Base-by-base conservation (phyloP, 2,797 vertebrate species). In the Tokudaia muenninki region DNA sequence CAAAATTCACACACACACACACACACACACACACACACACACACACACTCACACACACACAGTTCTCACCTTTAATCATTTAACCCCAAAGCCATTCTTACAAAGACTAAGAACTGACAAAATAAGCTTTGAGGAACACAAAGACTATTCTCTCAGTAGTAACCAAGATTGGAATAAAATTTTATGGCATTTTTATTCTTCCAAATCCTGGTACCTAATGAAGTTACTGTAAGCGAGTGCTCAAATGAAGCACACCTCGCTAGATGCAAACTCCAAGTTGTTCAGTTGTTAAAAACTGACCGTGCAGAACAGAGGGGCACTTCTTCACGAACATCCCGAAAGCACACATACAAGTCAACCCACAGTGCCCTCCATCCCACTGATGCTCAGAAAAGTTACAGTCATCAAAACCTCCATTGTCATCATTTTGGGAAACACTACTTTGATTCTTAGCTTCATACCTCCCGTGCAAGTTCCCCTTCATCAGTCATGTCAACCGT, bases 401-500 rank as follows among this genome's bases (percentile, higher is more conserved):
- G 44, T 86, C 95, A 94, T 37, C 92, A 67, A 84, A 96, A 81
- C 63, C 72, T 79, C 59, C 86, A 13, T 88, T 97, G 57, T 87
- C 57, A 61, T 55, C 41, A 93, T 78, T 96, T 95, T 90, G n/a
- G 65, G 77, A 94, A 96, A 91, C 44, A 95, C 90, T 50, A 78
- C 92, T 34, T 92, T 97, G 94, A 87, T 47, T 89, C 92, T 97
- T 97, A 91, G 31, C 63, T 86, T 95, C 97, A 97, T 98, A 99
- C 99, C 98, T 99, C 97, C 75, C 97, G 84, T 93, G 57, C 91
- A 96, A 96, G 94, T 34, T 98, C 94, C 80, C 95, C 97, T 79
- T 98, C 97, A 96, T 97, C 97, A 92, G 79, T 98, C 98, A 99
- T 97, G 96, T 97, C 96, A 94, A 96, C 94, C 96, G 97, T 97